Evolutionary conservation across 2,113 vertebrate species (phyloP).

Genomic region (cat (Felis catus)): DNA sequence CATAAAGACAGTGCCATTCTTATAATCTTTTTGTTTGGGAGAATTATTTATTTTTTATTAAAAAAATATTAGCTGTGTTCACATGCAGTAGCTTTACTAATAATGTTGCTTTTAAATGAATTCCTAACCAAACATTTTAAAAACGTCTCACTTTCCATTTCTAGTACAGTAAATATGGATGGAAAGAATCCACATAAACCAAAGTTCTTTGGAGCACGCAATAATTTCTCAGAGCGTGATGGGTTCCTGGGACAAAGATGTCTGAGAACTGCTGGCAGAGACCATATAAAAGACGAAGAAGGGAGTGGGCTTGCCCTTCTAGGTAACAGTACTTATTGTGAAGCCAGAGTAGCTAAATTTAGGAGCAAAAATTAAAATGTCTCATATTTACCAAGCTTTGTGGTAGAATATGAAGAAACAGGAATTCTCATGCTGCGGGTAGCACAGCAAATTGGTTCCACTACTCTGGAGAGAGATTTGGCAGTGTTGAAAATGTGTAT

Average conservation of each 20-base stretch:
- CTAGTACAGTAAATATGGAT: neutral
- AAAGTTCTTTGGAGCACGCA: neutral
- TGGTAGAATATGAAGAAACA: neutral
- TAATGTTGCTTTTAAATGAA: neutral
- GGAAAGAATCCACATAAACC: neutral
- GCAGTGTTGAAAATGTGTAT: rapidly evolving
- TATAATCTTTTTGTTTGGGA: neutral
- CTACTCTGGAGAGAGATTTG: neutral
- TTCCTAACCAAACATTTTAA: neutral
- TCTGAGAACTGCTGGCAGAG: neutral
- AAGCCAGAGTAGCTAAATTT: neutral
- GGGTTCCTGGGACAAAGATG: neutral
- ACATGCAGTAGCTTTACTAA: neutral
- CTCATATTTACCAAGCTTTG: neutral
- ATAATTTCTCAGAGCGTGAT: neutral
- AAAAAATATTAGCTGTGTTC: neutral
- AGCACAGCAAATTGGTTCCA: too few species aligned
- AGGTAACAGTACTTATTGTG: neutral
- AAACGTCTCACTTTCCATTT: neutral
- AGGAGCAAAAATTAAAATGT: neutral
- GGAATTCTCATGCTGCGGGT: neutral
- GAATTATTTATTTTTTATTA: neutral
- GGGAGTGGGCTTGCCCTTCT: neutral
- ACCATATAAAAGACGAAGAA: neutral
- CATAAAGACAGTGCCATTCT: neutral